phyloP scores from a whole-genome alignment of 2,888 invertebrate genomes.

The Diachrysia chrysitis region DNA sequence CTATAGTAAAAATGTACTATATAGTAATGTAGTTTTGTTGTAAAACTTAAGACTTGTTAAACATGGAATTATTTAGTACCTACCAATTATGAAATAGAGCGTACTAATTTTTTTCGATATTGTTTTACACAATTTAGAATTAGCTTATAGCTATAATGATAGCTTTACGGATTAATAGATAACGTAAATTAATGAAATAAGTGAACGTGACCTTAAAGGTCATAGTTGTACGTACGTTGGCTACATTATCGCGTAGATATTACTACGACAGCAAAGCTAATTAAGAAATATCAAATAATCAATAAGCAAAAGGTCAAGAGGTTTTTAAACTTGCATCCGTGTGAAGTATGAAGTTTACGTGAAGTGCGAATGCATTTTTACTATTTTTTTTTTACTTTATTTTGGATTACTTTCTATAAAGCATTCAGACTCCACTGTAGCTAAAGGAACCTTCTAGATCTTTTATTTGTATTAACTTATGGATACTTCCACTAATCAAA shows the following conservation, averaged over 20 bases:
- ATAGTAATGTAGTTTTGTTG: no score
- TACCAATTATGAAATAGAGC: no score
- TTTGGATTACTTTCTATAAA: no score
- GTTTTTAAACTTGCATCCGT: slow-evolving; percentile 9
- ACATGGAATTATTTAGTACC: no score
- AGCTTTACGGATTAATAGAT: not conserved
- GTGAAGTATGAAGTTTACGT: not conserved
- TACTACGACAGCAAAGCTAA: slow-evolving; percentile 5
- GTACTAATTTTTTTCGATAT: no score
- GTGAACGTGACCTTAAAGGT: not conserved
- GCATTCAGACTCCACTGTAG: no score
- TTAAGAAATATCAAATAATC: slow-evolving; percentile 6
- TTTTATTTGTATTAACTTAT: no score
- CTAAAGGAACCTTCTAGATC: no score
- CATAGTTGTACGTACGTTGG: not conserved
- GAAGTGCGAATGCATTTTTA: not conserved
- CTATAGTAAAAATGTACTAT: not conserved
- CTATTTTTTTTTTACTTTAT: not conserved
- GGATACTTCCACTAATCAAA: no score
- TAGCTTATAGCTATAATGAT: not conserved
- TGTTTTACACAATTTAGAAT: not conserved
- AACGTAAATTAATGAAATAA: not conserved
- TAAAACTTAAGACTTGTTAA: no score
- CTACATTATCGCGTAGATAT: not conserved
- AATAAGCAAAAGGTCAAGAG: slow-evolving; percentile 10